Conservation (phyloP, 2,797 vertebrate species). For the Moxostoma hubbsi region DNA sequence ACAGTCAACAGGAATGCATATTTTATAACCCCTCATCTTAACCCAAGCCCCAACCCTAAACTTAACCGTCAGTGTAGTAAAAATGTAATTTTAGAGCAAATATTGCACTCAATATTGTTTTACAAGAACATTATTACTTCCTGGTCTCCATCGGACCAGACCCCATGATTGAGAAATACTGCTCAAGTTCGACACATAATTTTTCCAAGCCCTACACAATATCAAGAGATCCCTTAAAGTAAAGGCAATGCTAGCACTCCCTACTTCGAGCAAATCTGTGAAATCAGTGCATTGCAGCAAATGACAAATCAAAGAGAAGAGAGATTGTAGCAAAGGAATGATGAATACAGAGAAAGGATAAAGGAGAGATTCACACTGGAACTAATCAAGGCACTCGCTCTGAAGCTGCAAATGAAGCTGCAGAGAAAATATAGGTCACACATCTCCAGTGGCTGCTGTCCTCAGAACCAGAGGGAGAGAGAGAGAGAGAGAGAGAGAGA, state of each 20-base stretch:
- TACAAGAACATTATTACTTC: too few species aligned
- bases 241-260: background rate
- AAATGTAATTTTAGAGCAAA: too few species aligned
- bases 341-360: background rate
- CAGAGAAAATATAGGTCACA: constrained; percentile 79
- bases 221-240: too few species aligned
- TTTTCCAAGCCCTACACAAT: too few species aligned
- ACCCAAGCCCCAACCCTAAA: too few species aligned
- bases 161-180: too few species aligned
- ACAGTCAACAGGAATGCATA: too few species aligned
- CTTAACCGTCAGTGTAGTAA: too few species aligned
- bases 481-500: constrained; percentile 13
- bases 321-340: background rate
- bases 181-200: too few species aligned
- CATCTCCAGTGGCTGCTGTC: constrained; percentile 75
- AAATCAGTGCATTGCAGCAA: constrained; percentile 20
- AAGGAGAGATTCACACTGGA: constrained; percentile 29
- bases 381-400: constrained; percentile 29
- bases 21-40: too few species aligned
- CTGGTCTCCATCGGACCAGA: too few species aligned
- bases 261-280: background rate
- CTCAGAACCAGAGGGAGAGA: constrained; percentile 56
- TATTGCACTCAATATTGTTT: too few species aligned
- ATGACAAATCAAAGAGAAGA: background rate
- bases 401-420: constrained; percentile 48